Conservation (phyloP, 1,140 invertebrate species). For the Ptiloglossa arizonensis region DNA sequence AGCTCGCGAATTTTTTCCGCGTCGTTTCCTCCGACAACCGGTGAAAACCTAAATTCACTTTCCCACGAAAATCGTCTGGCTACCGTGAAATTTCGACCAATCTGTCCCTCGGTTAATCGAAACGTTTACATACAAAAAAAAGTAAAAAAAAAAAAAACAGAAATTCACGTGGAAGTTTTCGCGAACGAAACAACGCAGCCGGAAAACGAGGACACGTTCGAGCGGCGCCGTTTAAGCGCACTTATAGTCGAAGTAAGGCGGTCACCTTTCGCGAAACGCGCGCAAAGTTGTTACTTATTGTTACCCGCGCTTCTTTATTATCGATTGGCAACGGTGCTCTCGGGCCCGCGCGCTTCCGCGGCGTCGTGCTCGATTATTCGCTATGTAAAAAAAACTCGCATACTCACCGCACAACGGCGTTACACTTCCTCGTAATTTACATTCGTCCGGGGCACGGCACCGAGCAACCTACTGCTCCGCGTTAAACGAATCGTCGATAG, state of each 20-base stretch:
- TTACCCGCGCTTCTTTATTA: conserved; percentile 34
- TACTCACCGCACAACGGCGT: background rate
- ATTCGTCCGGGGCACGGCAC: background rate
- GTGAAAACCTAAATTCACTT: background rate
- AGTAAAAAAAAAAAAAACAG: no score
- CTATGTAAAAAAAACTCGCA: background rate
- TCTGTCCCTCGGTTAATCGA: background rate
- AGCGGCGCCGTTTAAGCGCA: background rate
- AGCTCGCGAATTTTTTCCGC: no score
- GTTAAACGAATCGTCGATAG: no score
- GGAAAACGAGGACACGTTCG: background rate
- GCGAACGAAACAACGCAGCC: background rate
- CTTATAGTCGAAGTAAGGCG: background rate
- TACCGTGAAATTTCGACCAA: background rate
- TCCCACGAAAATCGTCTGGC: background rate
- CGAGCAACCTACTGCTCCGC: no score
- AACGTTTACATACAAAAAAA: background rate
- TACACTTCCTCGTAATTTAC: background rate
- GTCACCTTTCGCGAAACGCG: background rate
- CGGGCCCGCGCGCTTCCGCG: background rate
- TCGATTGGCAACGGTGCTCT: conserved; percentile 35
- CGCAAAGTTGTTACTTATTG: conserved; percentile 26
- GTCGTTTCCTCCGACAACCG: no score
- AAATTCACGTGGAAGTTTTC: no score
- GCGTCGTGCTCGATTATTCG: background rate